Base-by-base conservation (phyloP, 2,113 vertebrate species). In the Apaloderma vittatum region DNA sequence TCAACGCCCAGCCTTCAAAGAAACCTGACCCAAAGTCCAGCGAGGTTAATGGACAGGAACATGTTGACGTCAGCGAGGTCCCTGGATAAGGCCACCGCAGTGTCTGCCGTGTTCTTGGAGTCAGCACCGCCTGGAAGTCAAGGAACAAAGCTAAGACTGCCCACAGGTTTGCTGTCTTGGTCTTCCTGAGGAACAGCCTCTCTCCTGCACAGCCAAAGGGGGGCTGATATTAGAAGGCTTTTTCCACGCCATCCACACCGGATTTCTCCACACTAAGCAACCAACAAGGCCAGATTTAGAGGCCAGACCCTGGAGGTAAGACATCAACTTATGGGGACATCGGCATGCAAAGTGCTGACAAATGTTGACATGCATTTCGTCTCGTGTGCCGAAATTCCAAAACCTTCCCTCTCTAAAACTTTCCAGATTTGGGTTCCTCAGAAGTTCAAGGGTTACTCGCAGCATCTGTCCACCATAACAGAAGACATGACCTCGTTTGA, bases 1-100 rank as follows among this genome's bases (percentile, higher is more conserved):
- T 91, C 84, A 7, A 14, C 8, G 36, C 29, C 26, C 4, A 37
- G 73, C 79, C 93, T 89, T 80, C 88, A 90, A 49, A 86, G 93
- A 90, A 93, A 93, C 48, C 86, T 81, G 92, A 92, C 83, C 88
- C 90, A 71, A 83, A 93, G 95, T 80, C 82, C 90, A 90, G 4
- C 1, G 0, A 57, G 96, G 93, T 77, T 59, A 86, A 93, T 3
- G 55, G 90, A 68, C 92, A 68, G 77, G 92, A 88, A 88, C 79
- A 51, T 0, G 6, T 9, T 90, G 96, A 90, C 55, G 21, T 83
- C 95, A 94, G 90, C 0, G 0, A 86, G 94, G 83, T 45, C 90
- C 80, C 89, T 80, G 43, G 79, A 37, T 88, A 82, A 92, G 92
- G 95, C 89, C 90, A 93, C 55, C 0, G 1, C 61, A 61, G 83